These are phyloP conservation scores for Solenodon paradoxus DNA, from an alignment of 2,113 vertebrate genomes.

Conservation along the genomic window DNA sequence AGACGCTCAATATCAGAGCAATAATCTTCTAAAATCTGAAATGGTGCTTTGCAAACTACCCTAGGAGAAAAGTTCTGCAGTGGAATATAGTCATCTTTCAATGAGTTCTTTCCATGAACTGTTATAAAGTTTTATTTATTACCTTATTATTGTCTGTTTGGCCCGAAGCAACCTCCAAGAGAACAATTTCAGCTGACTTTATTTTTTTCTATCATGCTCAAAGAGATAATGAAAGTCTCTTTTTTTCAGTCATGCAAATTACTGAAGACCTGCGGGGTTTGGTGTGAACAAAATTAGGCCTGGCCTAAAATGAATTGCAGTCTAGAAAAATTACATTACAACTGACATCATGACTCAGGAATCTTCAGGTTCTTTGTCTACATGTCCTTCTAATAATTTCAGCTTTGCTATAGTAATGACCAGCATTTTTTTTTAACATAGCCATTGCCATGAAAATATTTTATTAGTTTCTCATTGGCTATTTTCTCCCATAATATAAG, in stretches of 20 bases:
- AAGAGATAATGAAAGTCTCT: slow-evolving; percentile 53
- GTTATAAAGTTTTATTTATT: slow-evolving; percentile 63
- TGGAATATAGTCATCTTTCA: slow-evolving; percentile 43
- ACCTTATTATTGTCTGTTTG: slow-evolving; percentile 62
- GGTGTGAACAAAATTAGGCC: slow-evolving; percentile 45
- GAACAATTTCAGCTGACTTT: slow-evolving; percentile 55
- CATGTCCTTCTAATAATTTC: neutral
- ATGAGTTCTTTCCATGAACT: slow-evolving; percentile 28
- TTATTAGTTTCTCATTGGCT: neutral
- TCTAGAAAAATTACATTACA: neutral
- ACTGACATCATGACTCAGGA: neutral
- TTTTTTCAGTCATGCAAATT: slow-evolving; percentile 52
- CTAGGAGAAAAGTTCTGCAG: slow-evolving; percentile 7
- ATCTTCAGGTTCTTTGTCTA: neutral
- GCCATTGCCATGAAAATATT: neutral
- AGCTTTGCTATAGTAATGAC: neutral
- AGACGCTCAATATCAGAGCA: neutral
- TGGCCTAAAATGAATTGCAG: neutral
- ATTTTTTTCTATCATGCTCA: neutral
- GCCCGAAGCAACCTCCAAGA: slow-evolving; percentile 54
- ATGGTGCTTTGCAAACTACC: slow-evolving; percentile 16
- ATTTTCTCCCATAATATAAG: neutral
- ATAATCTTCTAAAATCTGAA: slow-evolving; percentile 26
- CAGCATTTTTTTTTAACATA: neutral
- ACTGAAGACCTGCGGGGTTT: neutral